Evolutionary conservation across 1,140 invertebrate genomes (phyloP).

Genomic region (Ceratosolen solmsi): DNA sequence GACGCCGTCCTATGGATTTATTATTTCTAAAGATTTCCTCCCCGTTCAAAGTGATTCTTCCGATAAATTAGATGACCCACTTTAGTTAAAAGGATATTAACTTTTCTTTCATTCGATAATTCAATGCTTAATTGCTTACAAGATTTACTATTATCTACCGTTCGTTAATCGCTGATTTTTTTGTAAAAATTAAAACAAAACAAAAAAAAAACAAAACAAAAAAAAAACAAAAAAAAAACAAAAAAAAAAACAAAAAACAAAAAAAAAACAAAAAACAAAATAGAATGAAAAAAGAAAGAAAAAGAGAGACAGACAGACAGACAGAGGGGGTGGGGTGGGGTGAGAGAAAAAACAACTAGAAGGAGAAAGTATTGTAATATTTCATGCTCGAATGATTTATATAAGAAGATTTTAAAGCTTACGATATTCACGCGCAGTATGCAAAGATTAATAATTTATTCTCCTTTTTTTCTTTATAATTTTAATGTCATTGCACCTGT

Average conservation of each 20-base stretch:
- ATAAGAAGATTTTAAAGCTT: neutral
- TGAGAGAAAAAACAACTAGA: too few species aligned
- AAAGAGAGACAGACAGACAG: too few species aligned
- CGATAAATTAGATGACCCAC: conserved; percentile 35
- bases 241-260: too few species aligned
- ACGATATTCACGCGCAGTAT: neutral
- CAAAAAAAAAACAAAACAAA: too few species aligned
- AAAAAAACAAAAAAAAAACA: too few species aligned
- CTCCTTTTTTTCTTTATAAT: too few species aligned
- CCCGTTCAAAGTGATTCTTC: conserved; percentile 6
- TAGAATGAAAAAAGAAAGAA: too few species aligned
- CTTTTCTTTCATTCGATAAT: conserved; percentile 13
- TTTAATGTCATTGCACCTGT: neutral
- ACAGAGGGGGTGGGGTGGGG: too few species aligned
- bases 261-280: too few species aligned
- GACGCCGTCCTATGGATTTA: conserved; percentile 28
- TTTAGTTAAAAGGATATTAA: too few species aligned
- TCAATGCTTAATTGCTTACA: neutral
- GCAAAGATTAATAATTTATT: neutral
- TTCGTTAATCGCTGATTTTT: neutral
- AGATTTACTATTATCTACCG: neutral
- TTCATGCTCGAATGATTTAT: neutral
- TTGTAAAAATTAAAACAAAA: too few species aligned
- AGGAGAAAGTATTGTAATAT: too few species aligned
- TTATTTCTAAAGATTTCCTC: conserved; percentile 13